Evolutionary conservation across 2,888 invertebrate genomes (phyloP).

Genomic region (Drosophila rellima): DNA sequence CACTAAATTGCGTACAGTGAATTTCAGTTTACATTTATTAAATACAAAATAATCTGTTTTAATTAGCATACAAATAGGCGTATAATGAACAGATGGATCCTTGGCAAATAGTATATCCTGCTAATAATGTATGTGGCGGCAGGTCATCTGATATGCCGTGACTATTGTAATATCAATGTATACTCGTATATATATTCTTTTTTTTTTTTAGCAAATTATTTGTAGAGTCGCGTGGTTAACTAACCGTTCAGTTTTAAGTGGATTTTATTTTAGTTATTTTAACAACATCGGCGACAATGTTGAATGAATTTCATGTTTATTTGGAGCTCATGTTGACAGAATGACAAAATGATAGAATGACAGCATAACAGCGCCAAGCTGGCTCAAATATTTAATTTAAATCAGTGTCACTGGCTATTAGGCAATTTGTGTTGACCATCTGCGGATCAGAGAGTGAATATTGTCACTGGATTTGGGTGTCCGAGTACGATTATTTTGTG

Average conservation of each 20-base stretch:
- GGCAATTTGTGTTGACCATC: conserved; percentile 41
- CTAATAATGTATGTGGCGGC: conserved; percentile 6
- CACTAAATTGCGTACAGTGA: neutral
- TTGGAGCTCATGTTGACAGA: conserved; percentile 32
- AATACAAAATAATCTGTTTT: conserved; percentile 7
- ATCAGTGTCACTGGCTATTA: conserved; percentile 74
- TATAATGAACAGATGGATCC: conserved; percentile 12
- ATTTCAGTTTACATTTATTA: neutral
- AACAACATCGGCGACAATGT: conserved; percentile 40
- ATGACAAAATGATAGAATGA: conserved; percentile 27
- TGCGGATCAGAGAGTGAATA: conserved; percentile 18
- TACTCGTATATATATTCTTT: neutral
- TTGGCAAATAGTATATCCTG: conserved; percentile 8
- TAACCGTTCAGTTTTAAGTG: conserved; percentile 58
- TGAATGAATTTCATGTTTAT: conserved; percentile 34
- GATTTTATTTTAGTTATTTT: conserved; percentile 58
- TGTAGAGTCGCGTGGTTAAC: conserved; percentile 37
- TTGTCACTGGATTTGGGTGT: conserved; percentile 8
- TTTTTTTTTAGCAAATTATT: conserved; percentile 17
- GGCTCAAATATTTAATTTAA: conserved; percentile 77
- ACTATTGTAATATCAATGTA: conserved; percentile 1
- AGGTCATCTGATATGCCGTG: conserved; percentile 17
- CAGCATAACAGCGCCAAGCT: conserved; percentile 19
- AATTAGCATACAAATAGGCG: conserved; percentile 16
- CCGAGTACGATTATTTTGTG: conserved; percentile 5